Evolutionary conservation across 2,888 invertebrate genomes (phyloP), one percentile per base, ranked within the genome.

Genomic region (Nomada lathburiana): DNA sequence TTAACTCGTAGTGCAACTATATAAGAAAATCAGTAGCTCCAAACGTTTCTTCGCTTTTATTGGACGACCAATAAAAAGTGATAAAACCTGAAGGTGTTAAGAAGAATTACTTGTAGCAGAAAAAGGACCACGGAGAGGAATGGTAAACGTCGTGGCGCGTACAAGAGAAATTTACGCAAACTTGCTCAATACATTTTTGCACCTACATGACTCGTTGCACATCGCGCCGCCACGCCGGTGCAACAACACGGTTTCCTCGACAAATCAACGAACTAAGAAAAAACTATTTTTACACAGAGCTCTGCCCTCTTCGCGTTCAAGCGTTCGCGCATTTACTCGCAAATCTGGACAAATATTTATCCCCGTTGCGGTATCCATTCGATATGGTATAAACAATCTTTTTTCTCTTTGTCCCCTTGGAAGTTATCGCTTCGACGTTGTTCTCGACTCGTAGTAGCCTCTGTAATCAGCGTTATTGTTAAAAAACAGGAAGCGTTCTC

Each of bases 121-220:
- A 11, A 36, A 36, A 62, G 16, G 20, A 36, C 36, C 36, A 47
- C 13, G n/a, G 7, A n/a, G 13, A 67, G 53, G 20, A 10, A 36
- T 44, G 42, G 57, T 7, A 29, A 68, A 74, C 13, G 2, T 23
- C 2, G 50, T n/a, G 50, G 20, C 44, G n/a, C 4, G 26, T 18
- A 44, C 42, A 18, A 53, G 73, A 44, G 73, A 81, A 81, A 73
- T 69, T 69, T 69, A 20, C 64, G 73, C 73, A 79, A 81, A 81
- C 64, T 77, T 57, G 72, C 77, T 36, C 55, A 47, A 60, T 47
- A 36, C 23, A 74, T 60, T 67, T 81, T 81, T 79, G 59, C 64
- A 59, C 64, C 65, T 78, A 68, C 68, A 62, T 68, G n/a, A 20
- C 36, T 50, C n/a, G 59, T 68, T 50, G 67, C 20, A 55, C 26